Conservation (phyloP, 2,888 invertebrate species). For the Hymenopus coronatus region DNA sequence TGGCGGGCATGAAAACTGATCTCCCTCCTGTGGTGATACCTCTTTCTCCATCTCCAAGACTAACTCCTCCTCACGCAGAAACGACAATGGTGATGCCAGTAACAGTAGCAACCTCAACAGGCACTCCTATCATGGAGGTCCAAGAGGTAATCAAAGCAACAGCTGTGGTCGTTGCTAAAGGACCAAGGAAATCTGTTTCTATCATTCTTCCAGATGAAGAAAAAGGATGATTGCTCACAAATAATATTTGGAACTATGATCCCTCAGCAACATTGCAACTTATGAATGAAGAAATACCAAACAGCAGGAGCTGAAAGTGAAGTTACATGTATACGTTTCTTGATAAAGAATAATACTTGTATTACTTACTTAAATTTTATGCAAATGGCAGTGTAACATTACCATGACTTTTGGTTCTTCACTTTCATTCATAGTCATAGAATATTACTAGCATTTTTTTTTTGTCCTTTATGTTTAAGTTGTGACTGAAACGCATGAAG, state of each 20-base stretch:
- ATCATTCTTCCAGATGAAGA: slow-evolving; percentile 59
- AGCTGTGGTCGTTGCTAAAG: slow-evolving; percentile 41
- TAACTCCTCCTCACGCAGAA: background rate
- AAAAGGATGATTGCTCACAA: slow-evolving; percentile 37
- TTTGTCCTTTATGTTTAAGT: background rate
- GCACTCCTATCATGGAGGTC: background rate
- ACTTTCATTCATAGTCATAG: background rate
- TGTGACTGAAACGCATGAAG: background rate
- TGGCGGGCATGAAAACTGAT: background rate
- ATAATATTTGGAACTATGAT: background rate
- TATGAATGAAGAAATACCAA: background rate
- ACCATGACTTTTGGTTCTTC: background rate
- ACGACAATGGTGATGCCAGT: slow-evolving; percentile 30
- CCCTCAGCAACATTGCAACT: background rate
- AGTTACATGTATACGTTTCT: background rate
- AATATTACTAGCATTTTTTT: background rate
- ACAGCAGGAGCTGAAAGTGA: background rate
- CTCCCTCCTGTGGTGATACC: slow-evolving; percentile 13
- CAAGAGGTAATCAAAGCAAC: slow-evolving; percentile 39
- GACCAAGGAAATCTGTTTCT: slow-evolving; percentile 55
- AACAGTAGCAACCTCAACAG: background rate
- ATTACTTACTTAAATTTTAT: background rate
- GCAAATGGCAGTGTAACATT: background rate
- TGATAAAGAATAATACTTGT: background rate
- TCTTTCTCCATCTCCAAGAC: background rate